Evolutionary conservation across 2,888 invertebrate species (phyloP).

Genomic region (Acanthopleura granulata): DNA sequence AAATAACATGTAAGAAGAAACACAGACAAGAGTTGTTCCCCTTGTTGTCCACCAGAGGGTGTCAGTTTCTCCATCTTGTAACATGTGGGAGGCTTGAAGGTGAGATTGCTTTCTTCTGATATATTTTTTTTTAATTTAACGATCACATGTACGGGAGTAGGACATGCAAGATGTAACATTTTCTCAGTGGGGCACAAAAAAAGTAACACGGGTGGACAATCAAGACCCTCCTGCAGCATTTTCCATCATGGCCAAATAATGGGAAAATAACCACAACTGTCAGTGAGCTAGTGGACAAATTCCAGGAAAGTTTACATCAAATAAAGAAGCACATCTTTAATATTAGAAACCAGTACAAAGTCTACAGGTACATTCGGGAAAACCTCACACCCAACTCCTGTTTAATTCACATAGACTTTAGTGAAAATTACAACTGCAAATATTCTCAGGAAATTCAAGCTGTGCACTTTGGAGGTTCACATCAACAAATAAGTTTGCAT

Average conservation of each 20-base stretch:
- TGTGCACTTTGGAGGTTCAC: neutral
- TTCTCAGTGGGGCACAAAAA: conserved; percentile 23
- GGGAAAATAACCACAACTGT: neutral
- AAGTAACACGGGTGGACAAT: conserved; percentile 17
- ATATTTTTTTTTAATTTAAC: no score
- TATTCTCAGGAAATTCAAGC: neutral
- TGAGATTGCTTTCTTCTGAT: no score
- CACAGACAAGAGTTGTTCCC: no score
- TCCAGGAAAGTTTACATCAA: conserved; percentile 17
- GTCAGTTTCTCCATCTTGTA: no score
- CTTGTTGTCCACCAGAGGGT: no score
- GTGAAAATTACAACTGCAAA: neutral
- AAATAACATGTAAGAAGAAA: no score
- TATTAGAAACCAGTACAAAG: conserved; percentile 16
- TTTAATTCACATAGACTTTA: neutral
- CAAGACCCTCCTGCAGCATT: conserved; percentile 14
- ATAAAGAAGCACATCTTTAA: conserved; percentile 23
- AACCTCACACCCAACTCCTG: conserved; percentile 15
- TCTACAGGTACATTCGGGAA: conserved; percentile 13
- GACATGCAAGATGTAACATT: neutral
- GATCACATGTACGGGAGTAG: no score
- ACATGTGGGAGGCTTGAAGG: no score
- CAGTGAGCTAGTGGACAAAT: conserved; percentile 21
- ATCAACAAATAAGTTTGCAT: neutral
- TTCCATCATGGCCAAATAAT: conserved; percentile 19